Conservation (phyloP, 2,888 invertebrate species). For the Eristalis arbustorum region DNA sequence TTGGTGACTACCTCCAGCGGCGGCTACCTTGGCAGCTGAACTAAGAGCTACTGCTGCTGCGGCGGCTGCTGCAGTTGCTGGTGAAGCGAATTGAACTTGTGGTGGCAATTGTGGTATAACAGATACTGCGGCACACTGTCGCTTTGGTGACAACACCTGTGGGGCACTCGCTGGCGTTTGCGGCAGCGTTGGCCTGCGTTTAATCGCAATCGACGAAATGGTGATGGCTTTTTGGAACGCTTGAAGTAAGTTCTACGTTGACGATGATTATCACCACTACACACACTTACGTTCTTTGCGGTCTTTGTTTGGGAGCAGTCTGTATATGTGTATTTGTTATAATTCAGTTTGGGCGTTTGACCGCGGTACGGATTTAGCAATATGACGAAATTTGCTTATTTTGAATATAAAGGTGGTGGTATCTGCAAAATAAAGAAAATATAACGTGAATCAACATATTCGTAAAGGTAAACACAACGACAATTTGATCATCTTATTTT, state of each 20-base stretch:
- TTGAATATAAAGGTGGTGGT: too few species aligned
- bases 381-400: background rate
- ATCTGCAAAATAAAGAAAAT: too few species aligned
- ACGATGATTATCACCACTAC: constrained; percentile 42
- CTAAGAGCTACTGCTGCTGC: constrained; percentile 74
- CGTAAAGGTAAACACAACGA: too few species aligned
- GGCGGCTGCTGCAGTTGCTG: constrained; percentile 79
- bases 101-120: constrained; percentile 77
- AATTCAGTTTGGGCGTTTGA: background rate
- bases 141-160: constrained; percentile 81
- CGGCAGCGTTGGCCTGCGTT: constrained; percentile 82
- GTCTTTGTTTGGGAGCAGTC: background rate
- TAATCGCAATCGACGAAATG: constrained; percentile 82
- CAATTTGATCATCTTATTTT: too few species aligned
- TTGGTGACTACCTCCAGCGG: constrained; percentile 76
- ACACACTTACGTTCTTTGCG: constrained; percentile 12
- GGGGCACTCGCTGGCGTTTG: constrained; percentile 81
- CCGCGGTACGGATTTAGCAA: background rate
- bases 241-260: constrained; percentile 51
- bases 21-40: constrained; percentile 73
- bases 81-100: constrained; percentile 75
- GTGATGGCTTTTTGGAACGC: constrained; percentile 80
- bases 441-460: too few species aligned
- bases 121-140: constrained; percentile 80
- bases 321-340: background rate